A percentile compares a stretch with the other conserved stretches of the same genome.
phyloP scores from a whole-genome alignment of 1,140 invertebrate species.

The Rhopalosiphum maidis region DNA sequence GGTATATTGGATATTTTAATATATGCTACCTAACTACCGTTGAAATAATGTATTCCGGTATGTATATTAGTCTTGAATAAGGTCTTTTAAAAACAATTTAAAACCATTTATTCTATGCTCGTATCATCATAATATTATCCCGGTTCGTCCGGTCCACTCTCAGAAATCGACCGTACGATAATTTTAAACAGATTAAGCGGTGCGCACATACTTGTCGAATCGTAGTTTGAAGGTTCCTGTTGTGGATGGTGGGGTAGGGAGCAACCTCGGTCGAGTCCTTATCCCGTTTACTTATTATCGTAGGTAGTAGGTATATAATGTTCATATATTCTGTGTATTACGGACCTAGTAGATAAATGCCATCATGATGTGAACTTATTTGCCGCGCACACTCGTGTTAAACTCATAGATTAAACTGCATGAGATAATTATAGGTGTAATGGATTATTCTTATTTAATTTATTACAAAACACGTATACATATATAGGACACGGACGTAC shows the following conservation, averaged over 20 bases:
- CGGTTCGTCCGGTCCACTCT: neutral
- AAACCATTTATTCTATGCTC: neutral
- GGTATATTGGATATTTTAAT: neutral
- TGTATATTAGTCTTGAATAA: neutral
- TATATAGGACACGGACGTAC: neutral
- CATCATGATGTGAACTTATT: neutral
- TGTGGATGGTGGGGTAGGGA: neutral
- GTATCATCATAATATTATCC: neutral
- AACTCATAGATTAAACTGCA: neutral
- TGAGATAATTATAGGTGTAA: slow-evolving; percentile 14
- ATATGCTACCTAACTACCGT: neutral
- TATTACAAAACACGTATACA: neutral
- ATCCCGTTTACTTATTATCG: neutral
- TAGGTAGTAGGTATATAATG: neutral
- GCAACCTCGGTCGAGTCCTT: neutral
- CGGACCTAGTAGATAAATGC: neutral
- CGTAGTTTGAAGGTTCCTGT: neutral
- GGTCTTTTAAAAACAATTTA: neutral
- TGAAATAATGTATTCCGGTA: neutral
- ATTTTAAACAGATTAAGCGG: neutral
- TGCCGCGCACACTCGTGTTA: neutral
- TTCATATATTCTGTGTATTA: no score
- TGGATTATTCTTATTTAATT: slow-evolving; percentile 21
- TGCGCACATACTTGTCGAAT: neutral
- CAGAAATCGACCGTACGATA: neutral